Evolutionary conservation across 2,888 invertebrate genomes (phyloP).

Genomic region (Acrobasis repandana): DNA sequence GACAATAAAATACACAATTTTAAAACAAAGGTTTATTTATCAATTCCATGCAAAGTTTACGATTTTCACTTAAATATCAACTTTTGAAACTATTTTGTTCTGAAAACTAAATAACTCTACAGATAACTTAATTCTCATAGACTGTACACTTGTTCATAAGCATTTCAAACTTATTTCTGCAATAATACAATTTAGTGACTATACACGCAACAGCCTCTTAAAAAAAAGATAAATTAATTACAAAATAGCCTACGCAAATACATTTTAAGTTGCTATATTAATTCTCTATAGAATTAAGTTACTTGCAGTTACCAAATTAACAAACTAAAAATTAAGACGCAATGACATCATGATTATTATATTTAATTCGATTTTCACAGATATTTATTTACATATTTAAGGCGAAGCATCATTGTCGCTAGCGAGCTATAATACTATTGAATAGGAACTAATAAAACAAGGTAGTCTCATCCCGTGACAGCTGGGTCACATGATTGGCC

Average conservation of each 20-base stretch:
- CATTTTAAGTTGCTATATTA: too few relatives aligned
- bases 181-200: background rate
- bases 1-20: constrained; percentile 32
- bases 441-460: too few relatives aligned
- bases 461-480: too few relatives aligned
- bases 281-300: constrained; percentile 6
- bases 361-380: too few relatives aligned
- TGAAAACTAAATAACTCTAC: constrained; percentile 26
- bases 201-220: background rate
- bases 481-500: too few relatives aligned
- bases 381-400: too few relatives aligned
- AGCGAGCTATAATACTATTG: too few relatives aligned
- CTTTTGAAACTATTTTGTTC: constrained; percentile 43
- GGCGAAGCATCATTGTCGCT: too few relatives aligned
- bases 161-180: background rate
- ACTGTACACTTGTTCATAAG: background rate
- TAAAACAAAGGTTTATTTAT: constrained; percentile 59
- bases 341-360: background rate
- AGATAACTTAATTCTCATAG: constrained; percentile 12
- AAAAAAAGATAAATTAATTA: background rate
- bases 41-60: constrained; percentile 62
- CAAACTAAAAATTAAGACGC: constrained; percentile 10
- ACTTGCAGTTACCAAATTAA: background rate
- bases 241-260: background rate
- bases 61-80: constrained; percentile 54